Evolutionary conservation across 2,797 vertebrate genomes (phyloP).

Genomic region (Hipposideros larvatus): DNA sequence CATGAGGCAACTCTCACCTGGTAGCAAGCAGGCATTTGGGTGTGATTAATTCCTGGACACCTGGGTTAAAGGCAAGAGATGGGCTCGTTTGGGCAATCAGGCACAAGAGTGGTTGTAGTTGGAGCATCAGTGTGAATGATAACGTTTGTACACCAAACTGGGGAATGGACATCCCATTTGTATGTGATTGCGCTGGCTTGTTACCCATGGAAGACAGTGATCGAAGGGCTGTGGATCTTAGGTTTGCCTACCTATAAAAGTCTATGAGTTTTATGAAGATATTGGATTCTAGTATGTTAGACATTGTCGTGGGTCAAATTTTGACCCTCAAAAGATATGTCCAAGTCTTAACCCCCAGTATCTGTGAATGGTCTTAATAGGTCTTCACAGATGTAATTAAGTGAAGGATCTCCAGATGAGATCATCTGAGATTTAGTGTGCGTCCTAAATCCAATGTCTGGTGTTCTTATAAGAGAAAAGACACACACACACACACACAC

Average conservation of each 20-base stretch:
- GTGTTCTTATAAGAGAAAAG: neutral
- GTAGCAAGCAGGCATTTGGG: neutral
- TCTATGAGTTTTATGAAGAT: neutral
- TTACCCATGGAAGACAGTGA: neutral
- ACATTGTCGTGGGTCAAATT: neutral
- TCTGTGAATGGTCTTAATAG: neutral
- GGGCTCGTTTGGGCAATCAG: neutral
- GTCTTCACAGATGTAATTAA: neutral
- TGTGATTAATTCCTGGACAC: neutral
- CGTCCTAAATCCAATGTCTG: neutral
- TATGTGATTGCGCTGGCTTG: neutral
- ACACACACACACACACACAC: no score
- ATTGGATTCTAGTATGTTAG: neutral
- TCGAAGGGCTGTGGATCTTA: neutral
- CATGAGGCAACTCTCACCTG: neutral
- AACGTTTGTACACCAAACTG: accelerated
- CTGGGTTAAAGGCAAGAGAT: neutral
- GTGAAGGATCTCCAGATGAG: neutral
- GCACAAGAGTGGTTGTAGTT: neutral
- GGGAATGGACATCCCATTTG: neutral
- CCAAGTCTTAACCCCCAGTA: neutral
- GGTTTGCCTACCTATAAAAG: neutral
- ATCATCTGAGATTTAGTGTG: neutral
- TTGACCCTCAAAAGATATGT: neutral
- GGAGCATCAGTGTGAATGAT: neutral